Percentiles rank a stretch among this genome's conserved stretches.
Evolutionary conservation across 1,140 invertebrate species (phyloP).

Genomic region (Trichonephila clavata): DNA sequence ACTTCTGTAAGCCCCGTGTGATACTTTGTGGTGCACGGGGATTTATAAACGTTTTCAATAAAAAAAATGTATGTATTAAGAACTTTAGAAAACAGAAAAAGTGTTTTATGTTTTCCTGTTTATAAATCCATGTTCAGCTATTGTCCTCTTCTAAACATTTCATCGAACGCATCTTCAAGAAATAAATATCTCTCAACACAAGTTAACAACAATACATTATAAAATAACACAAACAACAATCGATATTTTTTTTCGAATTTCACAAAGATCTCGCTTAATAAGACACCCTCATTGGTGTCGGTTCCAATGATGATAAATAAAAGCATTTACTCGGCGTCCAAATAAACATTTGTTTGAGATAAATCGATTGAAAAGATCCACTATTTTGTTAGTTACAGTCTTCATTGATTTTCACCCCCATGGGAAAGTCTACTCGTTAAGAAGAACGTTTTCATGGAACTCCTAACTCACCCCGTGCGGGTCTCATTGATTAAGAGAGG

Average conservation of each 20-base stretch:
- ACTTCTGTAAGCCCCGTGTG: too few species aligned
- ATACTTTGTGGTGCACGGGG: too few species aligned
- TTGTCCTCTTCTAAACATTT: too few species aligned
- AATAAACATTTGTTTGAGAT: conserved; percentile 39
- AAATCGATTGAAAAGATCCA: conserved; percentile 9
- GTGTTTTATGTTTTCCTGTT: too few species aligned
- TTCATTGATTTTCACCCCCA: conserved; percentile 11
- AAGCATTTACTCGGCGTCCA: conserved; percentile 24
- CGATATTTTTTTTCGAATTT: background rate
- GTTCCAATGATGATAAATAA: background rate
- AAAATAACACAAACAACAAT: too few species aligned
- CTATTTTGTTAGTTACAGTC: conserved; percentile 24
- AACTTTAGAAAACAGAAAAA: too few species aligned
- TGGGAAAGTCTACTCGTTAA: conserved; percentile 21
- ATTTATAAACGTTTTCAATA: too few species aligned
- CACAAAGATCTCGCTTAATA: background rate
- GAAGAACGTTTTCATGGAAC: conserved; percentile 10
- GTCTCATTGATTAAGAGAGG: conserved; percentile 1
- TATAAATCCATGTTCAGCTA: too few species aligned
- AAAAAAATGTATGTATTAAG: too few species aligned
- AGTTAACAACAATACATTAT: too few species aligned
- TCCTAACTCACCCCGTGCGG: conserved; percentile 4
- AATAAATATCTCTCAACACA: too few species aligned
- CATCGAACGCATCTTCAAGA: too few species aligned
- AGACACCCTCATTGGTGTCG: background rate